These are phyloP conservation scores for Agrenia bidenticulata DNA, from an alignment of 2,888 invertebrate species.

Conservation along the genomic window DNA sequence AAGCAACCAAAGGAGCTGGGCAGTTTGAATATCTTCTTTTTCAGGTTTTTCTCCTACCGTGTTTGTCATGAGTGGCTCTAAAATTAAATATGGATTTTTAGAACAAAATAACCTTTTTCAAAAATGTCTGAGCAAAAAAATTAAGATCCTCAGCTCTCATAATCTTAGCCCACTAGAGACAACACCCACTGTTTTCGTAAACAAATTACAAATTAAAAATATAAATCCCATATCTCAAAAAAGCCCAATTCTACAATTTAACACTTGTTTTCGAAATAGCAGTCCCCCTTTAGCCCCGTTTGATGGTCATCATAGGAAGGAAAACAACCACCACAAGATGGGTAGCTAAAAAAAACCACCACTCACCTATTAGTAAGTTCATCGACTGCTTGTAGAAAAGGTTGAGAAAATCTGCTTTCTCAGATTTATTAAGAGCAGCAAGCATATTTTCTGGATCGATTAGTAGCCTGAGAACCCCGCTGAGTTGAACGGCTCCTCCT, in stretches of 20 bases:
- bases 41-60: constrained; percentile 85
- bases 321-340: no score
- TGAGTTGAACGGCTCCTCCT: constrained; percentile 94
- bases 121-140: constrained; percentile 16
- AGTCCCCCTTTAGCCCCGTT: constrained; percentile 46
- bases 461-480: constrained; percentile 87
- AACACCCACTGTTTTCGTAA: constrained; percentile 35
- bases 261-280: constrained; percentile 28
- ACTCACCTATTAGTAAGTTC: constrained; percentile 84
- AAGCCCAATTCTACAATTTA: constrained; percentile 11
- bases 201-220: constrained; percentile 27
- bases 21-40: constrained; percentile 94
- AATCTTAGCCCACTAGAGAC: constrained; percentile 52
- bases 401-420: constrained; percentile 96
- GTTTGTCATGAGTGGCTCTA: constrained; percentile 89
- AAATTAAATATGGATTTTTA: no score
- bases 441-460: constrained; percentile 99
- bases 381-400: constrained; percentile 99
- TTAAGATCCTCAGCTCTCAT: constrained; percentile 51
- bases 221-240: background rate
- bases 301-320: constrained; percentile 48
- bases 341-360: no score
- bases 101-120: constrained; percentile 14
- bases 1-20: constrained; percentile 90
- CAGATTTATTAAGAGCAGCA: constrained; percentile 86